Conservation (phyloP, 2,888 invertebrate species). For the Apamea sordens region DNA sequence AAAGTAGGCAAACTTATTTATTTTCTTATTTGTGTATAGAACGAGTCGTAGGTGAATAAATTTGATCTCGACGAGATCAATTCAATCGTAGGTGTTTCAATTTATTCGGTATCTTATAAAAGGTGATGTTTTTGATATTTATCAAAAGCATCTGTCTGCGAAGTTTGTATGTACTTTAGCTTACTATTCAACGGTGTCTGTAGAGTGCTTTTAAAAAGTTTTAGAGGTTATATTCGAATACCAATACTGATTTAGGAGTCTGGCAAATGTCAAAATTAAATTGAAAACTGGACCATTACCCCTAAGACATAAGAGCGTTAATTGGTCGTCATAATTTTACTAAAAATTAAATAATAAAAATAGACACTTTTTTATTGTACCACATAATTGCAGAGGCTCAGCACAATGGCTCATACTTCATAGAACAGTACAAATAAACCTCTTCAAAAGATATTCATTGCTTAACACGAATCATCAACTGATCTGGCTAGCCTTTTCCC, state of each 20-base stretch:
- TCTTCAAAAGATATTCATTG: neutral
- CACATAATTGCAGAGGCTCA: neutral
- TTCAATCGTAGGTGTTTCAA: slow-evolving; percentile 33
- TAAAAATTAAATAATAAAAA: neutral
- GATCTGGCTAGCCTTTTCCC: too few species aligned
- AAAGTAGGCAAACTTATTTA: slow-evolving; percentile 1
- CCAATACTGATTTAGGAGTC: neutral
- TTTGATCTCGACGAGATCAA: slow-evolving; percentile 22
- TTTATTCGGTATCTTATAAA: slow-evolving; percentile 16
- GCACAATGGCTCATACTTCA: neutral
- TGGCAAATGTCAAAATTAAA: neutral
- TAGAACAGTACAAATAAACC: neutral
- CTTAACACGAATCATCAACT: too few species aligned
- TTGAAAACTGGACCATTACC: neutral
- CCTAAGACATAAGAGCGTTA: neutral
- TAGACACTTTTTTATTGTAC: neutral
- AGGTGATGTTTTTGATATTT: slow-evolving; percentile 29
- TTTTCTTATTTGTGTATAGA: slow-evolving; percentile 15
- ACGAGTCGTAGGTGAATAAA: slow-evolving; percentile 1
- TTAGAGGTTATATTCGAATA: neutral
- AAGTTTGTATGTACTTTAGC: slow-evolving; percentile 1
- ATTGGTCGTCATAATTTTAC: neutral
- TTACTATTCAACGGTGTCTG: neutral
- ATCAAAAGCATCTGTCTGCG: slow-evolving; percentile 15
- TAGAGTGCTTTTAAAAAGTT: neutral